These are phyloP conservation scores for Pachycephus smyrnensis DNA, from an alignment of 2,888 invertebrate species.

Conservation along the genomic window DNA sequence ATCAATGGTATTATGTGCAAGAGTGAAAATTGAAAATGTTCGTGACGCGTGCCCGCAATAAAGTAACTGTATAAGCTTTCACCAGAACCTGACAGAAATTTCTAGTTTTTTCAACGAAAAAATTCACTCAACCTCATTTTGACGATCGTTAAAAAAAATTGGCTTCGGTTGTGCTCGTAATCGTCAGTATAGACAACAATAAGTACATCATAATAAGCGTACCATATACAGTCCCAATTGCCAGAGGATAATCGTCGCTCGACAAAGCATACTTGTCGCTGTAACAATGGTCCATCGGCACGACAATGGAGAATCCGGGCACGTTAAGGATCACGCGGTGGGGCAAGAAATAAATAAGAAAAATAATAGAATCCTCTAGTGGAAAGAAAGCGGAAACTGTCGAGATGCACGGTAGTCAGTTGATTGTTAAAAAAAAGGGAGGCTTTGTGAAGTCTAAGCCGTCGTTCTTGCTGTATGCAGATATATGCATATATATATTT, in stretches of 20 bases:
- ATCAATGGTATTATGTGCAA: not conserved
- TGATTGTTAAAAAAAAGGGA: constrained; percentile 11
- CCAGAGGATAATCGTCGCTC: not conserved
- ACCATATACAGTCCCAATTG: not conserved
- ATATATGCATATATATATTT: constrained; percentile 1
- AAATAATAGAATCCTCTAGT: constrained; percentile 19
- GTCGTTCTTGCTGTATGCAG: not conserved
- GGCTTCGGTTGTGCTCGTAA: not conserved
- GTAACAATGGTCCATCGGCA: constrained; percentile 16
- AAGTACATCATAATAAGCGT: not conserved
- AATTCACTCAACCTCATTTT: not conserved
- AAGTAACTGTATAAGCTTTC: not conserved
- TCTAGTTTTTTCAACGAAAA: too few species aligned
- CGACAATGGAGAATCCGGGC: constrained; percentile 19
- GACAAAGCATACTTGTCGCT: not conserved
- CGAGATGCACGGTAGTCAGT: constrained; percentile 8
- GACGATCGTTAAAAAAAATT: not conserved
- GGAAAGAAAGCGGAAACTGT: constrained; percentile 16
- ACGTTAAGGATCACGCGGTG: constrained; percentile 17
- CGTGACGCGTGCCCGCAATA: not conserved
- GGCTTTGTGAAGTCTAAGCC: not conserved
- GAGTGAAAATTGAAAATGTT: not conserved
- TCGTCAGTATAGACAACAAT: not conserved
- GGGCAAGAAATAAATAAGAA: constrained; percentile 19
- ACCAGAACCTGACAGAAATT: too few species aligned